Evolutionary conservation across 2,797 vertebrate species (phyloP), one percentile per base, ranked within the genome.

Genomic region (Acanthis flammea): DNA sequence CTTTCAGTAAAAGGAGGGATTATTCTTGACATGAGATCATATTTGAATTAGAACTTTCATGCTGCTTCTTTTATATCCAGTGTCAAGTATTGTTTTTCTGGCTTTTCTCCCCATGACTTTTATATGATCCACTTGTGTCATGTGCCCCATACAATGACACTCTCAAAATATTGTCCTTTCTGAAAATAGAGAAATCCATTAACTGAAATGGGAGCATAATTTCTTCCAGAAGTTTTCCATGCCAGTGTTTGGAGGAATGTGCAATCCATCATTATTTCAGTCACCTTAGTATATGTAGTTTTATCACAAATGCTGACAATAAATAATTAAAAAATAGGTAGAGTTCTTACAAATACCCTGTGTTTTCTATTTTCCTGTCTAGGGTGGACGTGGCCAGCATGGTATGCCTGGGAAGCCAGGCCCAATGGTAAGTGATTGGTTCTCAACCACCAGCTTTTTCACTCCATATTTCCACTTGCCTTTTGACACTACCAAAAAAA

Each of bases 321-420:
- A 51, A 73, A 53, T 48, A 67, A 65, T 65, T 6, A 19, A n/a
- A 55, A 30, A 37, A 10, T 19, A 30, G 12, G 7, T 22, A 5
- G 30, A 33, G 12, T 51, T 66, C 13, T 80, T 48, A 41, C 4
- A 61, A 30, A 28, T 35, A 37, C 30, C 71, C 10, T 41, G 0
- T 82, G 9, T 75, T 84, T 15, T 66, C 51, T 53, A 0, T 78
- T 76, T 92, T 39, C 8, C 7, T 47, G n/a, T 63, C 67, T 83
- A 99, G 99, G 99, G 99, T 23, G 98, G 97, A 55, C 98, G 99
- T 83, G 99, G 99, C 67, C 47, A 97, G 65, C 97, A 99, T 62
- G 99, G 99, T 42, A 99, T 99, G 97, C 55, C 98, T 66, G 99
- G 99, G 50, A 99, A 99, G 97, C 97, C 98, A 82, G 99, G 99